Conservation (phyloP, 2,888 invertebrate species). For the Pharmacophagus antenor region DNA sequence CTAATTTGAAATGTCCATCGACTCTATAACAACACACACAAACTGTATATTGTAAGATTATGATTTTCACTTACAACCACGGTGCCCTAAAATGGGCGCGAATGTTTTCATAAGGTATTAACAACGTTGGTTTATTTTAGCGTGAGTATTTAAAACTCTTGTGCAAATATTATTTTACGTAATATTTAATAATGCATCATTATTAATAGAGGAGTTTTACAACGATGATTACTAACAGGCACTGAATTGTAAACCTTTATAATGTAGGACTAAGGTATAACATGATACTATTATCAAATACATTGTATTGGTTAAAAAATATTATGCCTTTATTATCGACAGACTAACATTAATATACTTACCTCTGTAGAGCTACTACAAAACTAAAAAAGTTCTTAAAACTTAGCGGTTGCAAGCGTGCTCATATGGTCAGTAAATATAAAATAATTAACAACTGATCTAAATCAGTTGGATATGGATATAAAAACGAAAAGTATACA, state of each 20-base stretch:
- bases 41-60: background rate
- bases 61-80: background rate
- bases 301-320: conserved; percentile 12
- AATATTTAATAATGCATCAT: conserved; percentile 8
- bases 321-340: no score
- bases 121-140: conserved; percentile 19
- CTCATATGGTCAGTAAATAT: no score
- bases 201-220: conserved; percentile 6
- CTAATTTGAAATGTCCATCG: no score
- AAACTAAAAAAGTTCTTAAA: no score
- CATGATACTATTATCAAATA: conserved; percentile 10
- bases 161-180: conserved; percentile 6
- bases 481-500: no score
- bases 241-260: background rate
- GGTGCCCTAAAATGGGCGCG: no score
- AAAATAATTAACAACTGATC: no score
- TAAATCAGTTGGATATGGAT: no score
- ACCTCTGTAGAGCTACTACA: no score
- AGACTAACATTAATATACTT: no score
- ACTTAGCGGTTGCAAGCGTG: no score
- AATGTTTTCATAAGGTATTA: conserved; percentile 10
- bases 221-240: background rate
- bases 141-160: conserved; percentile 23
- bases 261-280: conserved; percentile 1
- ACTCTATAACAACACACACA: background rate